These are phyloP conservation scores for Thamnophis sirtalis DNA, from an alignment of 2,113 vertebrate species.

Conservation along the genomic window DNA sequence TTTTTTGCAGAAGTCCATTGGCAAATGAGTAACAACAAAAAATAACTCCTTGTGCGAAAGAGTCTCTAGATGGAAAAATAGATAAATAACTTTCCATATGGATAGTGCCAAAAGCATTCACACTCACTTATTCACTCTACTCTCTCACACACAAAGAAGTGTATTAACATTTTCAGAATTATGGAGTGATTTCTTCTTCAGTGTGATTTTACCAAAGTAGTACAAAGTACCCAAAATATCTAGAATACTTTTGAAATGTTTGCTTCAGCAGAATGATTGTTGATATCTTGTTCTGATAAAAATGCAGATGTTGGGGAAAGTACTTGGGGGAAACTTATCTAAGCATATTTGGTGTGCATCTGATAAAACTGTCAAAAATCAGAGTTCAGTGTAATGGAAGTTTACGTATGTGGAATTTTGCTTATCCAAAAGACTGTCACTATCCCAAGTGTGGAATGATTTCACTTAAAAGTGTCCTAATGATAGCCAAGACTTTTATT, in stretches of 20 bases:
- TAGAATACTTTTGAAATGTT: not conserved
- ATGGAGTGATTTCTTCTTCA: not conserved
- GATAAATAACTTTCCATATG: not conserved
- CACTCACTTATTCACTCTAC: not conserved
- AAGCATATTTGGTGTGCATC: slow-evolving; percentile 17
- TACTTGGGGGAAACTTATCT: not conserved
- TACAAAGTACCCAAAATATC: not conserved
- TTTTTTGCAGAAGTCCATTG: not conserved
- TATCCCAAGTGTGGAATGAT: slow-evolving; percentile 20
- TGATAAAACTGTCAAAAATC: slow-evolving; percentile 42
- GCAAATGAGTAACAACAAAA: not conserved
- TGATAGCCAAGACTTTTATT: slow-evolving; percentile 23
- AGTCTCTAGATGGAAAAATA: not conserved
- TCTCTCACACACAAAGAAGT: not conserved
- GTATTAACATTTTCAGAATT: slow-evolving; percentile 1
- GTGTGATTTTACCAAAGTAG: not conserved
- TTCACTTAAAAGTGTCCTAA: slow-evolving; percentile 17
- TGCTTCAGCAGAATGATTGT: not conserved
- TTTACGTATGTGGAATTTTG: slow-evolving; percentile 38
- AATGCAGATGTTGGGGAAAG: not conserved
- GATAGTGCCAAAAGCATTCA: not conserved
- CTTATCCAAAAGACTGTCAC: slow-evolving; percentile 18
- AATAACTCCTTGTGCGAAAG: not conserved
- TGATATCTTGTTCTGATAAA: slow-evolving; percentile 10
- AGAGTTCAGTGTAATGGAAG: slow-evolving; percentile 36